Base-by-base conservation (phyloP, 2,797 vertebrate species). In the Menidia menidia region DNA sequence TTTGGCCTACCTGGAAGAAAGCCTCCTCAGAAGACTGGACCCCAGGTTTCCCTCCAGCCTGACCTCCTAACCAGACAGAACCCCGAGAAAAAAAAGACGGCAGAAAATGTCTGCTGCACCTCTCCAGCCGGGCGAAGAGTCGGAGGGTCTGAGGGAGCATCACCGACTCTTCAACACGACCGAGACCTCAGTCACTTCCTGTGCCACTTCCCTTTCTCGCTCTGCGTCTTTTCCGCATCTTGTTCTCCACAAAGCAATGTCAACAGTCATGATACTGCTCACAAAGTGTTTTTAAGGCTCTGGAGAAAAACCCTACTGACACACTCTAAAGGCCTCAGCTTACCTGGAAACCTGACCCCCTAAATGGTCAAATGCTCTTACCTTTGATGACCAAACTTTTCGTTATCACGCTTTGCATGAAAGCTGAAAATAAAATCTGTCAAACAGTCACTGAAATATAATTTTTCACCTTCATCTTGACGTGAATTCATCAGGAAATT, bases 111-210 rank as follows among this genome's bases (percentile, higher is more conserved):
- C 72, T 75, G 78, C 80, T 55, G 71, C 50, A 0, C 61, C 4
- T 35, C 30, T 3, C 44, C 73, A 48, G 68, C 68, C 60, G 60
- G 33, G 68, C 59, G 41, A 43, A 58, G 62, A 78, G 54, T 48
- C 2, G n/a, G 71, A 60, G 73, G 44, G 61, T 76, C 54, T 72
- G 53, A 25, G 50, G 18, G 31, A 75, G 60, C 65, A 68, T 84
- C 74, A 45, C 41, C 4, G 68, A 72, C 63, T 83, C 64, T 75
- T 52, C 45, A 60, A 71, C 48, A 62, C 25, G 82, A 88, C 87
- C 81, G 60, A 89, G 83, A 92, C 89, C 88, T 90, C 87, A 87
- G 61, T 77, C 73, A 93, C 92, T 95, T 95, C 94, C 94, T 94
- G 93, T 92, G 78, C 83, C 72, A 94, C 92, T 95, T 95, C 93